These are phyloP conservation scores for Rhegmatorhina hoffmannsi DNA, from an alignment of 2,113 vertebrate genomes.

Conservation along the genomic window DNA sequence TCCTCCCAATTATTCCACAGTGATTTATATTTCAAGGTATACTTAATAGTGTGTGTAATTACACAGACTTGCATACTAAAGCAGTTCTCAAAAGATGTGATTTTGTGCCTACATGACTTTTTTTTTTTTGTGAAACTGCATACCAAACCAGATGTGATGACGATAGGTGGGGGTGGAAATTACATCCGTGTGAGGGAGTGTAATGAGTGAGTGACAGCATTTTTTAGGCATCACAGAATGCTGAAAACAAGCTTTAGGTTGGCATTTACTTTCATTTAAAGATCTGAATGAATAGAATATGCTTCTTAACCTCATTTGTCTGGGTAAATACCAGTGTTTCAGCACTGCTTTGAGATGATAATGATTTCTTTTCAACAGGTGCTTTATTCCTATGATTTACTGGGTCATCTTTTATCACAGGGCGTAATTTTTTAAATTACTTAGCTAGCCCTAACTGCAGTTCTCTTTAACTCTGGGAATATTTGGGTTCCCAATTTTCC, in stretches of 20 bases:
- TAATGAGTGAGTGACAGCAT: conserved; percentile 48
- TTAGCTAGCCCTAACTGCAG: neutral
- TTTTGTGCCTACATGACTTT: neutral
- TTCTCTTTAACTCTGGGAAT: neutral
- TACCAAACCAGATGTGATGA: conserved; percentile 62
- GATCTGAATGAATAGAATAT: neutral
- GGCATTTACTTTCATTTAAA: conserved; percentile 38
- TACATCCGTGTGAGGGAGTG: conserved; percentile 59
- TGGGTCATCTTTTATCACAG: neutral
- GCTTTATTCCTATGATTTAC: neutral
- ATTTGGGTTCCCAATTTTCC: neutral
- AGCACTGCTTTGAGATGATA: neutral
- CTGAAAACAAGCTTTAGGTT: conserved; percentile 29
- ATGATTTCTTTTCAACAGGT: neutral
- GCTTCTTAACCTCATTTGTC: neutral
- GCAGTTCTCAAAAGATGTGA: neutral
- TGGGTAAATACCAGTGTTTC: neutral
- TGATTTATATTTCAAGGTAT: neutral
- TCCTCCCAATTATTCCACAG: neutral
- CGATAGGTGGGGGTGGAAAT: conserved; percentile 60
- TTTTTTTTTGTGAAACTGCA: neutral
- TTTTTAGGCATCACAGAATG: conserved; percentile 9
- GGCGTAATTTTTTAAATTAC: neutral
- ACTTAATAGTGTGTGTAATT: neutral
- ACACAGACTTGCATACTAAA: neutral